phyloP scores from a whole-genome alignment of 1,140 invertebrate genomes.

The Drosophila burlai region DNA sequence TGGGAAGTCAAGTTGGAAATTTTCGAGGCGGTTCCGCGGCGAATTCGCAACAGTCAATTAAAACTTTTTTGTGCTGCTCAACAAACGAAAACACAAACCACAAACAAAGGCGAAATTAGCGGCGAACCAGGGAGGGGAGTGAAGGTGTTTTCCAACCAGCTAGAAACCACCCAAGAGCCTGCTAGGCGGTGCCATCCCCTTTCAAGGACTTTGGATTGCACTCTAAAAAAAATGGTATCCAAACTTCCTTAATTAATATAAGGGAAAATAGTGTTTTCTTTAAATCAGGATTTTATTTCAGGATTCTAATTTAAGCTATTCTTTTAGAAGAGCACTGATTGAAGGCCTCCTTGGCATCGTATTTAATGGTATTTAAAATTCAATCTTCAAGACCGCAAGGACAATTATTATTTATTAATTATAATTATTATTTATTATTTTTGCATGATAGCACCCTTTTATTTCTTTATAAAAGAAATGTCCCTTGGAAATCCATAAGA shows the following conservation, averaged over 20 bases:
- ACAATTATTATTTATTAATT: no score
- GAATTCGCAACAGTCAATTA: constrained; percentile 77
- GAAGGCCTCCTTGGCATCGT: neutral
- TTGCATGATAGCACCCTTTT: no score
- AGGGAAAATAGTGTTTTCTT: no score
- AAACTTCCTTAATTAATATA: no score
- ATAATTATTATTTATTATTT: no score
- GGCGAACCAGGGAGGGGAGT: constrained; percentile 8
- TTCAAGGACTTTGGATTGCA: constrained; percentile 4
- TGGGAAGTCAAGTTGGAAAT: constrained; percentile 25
- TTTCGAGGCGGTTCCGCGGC: constrained; percentile 36
- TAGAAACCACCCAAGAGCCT: constrained; percentile 1
- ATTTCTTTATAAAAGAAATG: no score
- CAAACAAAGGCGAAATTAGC: constrained; percentile 80
- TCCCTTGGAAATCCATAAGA: no score
- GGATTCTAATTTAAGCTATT: neutral
- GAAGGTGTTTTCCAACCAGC: constrained; percentile 9
- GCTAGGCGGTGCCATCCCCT: neutral
- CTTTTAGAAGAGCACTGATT: neutral
- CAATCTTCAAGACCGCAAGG: neutral
- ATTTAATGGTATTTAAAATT: neutral
- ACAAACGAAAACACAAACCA: constrained; percentile 66
- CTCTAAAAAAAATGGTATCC: neutral
- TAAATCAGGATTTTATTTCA: neutral
- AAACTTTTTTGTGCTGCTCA: constrained; percentile 68